Evolutionary conservation across 2,797 vertebrate genomes (phyloP), one percentile per base, ranked within the genome.

Genomic region (Neosilurus mollespiculum): DNA sequence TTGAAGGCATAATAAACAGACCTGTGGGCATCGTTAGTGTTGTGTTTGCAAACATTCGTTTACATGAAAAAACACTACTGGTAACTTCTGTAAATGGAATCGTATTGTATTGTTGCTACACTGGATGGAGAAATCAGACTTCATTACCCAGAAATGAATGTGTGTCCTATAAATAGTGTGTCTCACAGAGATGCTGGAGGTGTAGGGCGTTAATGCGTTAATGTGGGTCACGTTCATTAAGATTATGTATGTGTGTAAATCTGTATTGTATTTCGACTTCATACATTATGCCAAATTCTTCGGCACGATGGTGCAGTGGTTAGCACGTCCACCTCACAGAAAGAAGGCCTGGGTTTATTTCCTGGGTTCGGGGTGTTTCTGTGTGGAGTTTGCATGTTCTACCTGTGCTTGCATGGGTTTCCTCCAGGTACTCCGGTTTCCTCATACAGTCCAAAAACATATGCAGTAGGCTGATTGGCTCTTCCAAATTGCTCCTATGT

Each of bases 1-100:
- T n/a, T n/a, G n/a, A n/a, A n/a, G n/a, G n/a, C n/a, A n/a, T n/a
- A 43, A 10, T 78, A 78, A 78, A 78, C 59, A 78, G 34, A 78
- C 59, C n/a, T 64, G 4, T 51, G 51, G n/a, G 61, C n/a, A 53
- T 26, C 1, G 15, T 64, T 61, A 51, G n/a, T 78, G 59, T 51
- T 24, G 18, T 64, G 59, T 78, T 26, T 11, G 37, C 76, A 62
- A 37, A 59, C 30, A 22, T 22, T 56, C 22, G 20, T 34, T 30
- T 43, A 22, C 64, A 65, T 37, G 64, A 30, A 2, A 12, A 78
- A 78, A 78, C 43, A 78, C 43, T 51, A 51, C 64, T 26, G 61
- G n/a, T n/a, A 78, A 78, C 76, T 53, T 77, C 43, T 5, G 30
- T 9, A 37, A 8, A 34, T 77, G 56, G 20, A 34, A 24, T 62